Evolutionary conservation across 1,140 invertebrate genomes (phyloP).

Genomic region (Drosophila quadrilineata): DNA sequence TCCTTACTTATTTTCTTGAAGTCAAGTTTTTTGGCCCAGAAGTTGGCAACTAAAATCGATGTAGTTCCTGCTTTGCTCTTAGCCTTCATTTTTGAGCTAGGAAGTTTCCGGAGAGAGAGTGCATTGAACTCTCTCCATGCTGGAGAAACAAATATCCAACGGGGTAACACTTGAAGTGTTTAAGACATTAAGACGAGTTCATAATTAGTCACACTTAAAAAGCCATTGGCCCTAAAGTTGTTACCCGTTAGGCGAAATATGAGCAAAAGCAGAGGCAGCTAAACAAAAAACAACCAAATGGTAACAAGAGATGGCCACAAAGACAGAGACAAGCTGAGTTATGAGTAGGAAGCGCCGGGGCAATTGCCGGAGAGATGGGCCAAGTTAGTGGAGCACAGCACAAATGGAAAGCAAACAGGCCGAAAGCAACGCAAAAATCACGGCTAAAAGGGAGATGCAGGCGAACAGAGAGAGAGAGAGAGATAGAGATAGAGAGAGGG

Average conservation of each 20-base stretch:
- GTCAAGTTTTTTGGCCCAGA: slow-evolving; percentile 24
- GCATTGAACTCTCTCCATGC: slow-evolving; percentile 30
- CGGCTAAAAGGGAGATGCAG: slow-evolving; percentile 18
- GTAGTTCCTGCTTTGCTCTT: slow-evolving; percentile 42
- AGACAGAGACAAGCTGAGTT: slow-evolving; percentile 29
- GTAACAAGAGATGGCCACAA: slow-evolving; percentile 49
- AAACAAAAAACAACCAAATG: slow-evolving; percentile 18
- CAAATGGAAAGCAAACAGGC: slow-evolving; percentile 43
- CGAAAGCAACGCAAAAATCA: slow-evolving; percentile 26
- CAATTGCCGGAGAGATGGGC: background rate
- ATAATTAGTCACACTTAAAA: slow-evolving; percentile 78
- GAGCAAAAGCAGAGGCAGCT: slow-evolving; percentile 42
- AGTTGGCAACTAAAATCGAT: slow-evolving; percentile 47
- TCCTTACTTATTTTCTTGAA: slow-evolving; percentile 19
- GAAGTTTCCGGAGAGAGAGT: too few relatives aligned
- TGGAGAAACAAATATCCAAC: slow-evolving; percentile 26
- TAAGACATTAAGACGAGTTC: slow-evolving; percentile 51
- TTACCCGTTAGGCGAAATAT: slow-evolving; percentile 67
- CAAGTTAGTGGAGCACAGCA: slow-evolving; percentile 15
- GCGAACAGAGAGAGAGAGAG: too few relatives aligned
- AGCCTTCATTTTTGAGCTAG: too few relatives aligned
- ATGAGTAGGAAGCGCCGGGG: slow-evolving; percentile 43
- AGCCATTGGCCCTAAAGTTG: slow-evolving; percentile 69
- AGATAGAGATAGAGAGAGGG: too few relatives aligned
- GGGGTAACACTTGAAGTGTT: slow-evolving; percentile 52